Percentiles rank a stretch among this genome's conserved stretches.
phyloP scores from a whole-genome alignment of 2,888 invertebrate species.

The Digitonthophagus gazella region DNA sequence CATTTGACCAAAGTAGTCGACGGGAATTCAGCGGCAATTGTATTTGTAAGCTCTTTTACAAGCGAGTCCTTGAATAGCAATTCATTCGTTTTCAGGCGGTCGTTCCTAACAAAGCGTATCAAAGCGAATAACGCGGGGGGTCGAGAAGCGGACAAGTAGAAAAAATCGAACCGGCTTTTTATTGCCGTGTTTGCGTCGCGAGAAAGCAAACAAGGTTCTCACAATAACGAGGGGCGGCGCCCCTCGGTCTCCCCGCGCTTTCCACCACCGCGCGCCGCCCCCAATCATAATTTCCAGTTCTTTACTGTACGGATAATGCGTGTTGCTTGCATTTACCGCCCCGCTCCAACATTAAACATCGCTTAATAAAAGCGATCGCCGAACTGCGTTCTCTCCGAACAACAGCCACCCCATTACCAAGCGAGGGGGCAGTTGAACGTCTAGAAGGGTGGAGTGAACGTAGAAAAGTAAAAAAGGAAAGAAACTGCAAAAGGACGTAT shows the following conservation, averaged over 20 bases:
- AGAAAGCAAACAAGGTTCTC: conserved; percentile 25
- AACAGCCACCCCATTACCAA: not conserved
- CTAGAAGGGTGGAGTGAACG: not conserved
- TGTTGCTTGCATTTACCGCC: conserved; percentile 40
- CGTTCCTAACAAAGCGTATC: not conserved
- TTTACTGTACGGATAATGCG: conserved; percentile 43
- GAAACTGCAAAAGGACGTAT: not conserved
- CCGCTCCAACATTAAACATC: conserved; percentile 40
- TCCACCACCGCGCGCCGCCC: conserved; percentile 32
- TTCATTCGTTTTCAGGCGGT: not conserved
- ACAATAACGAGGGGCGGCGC: conserved; percentile 15
- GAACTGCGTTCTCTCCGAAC: not conserved
- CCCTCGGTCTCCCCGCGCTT: not conserved
- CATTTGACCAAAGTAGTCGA: not conserved
- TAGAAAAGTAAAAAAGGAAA: not conserved
- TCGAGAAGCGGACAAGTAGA: not conserved
- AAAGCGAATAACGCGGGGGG: not conserved
- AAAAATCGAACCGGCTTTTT: conserved; percentile 17
- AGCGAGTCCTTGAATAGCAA: not conserved
- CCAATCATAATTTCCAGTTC: conserved; percentile 40
- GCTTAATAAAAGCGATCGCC: conserved; percentile 39
- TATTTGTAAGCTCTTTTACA: not conserved
- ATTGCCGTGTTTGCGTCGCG: conserved; percentile 25
- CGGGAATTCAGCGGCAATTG: not conserved
- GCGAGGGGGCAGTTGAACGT: not conserved